Base-by-base conservation (phyloP, 92 coral and sea anemone genomes). In the Epizoanthus stellaris region DNA sequence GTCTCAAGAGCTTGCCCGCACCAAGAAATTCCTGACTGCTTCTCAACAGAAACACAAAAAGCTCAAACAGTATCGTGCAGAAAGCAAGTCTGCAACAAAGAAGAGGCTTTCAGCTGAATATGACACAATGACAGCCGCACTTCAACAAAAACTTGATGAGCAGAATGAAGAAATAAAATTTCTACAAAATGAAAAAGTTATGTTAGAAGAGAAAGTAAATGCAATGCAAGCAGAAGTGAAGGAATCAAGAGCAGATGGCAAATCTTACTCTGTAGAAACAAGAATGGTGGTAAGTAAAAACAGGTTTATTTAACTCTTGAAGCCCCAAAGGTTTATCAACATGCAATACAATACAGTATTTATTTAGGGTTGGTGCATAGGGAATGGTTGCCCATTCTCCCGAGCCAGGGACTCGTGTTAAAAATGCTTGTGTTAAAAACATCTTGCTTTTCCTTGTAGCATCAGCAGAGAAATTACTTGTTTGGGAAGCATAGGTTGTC, bases 231-330 rank as follows among this genome's bases (percentile, higher is more conserved):
- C 1, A 10, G 76, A 70, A 4, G 11, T 8, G 1, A 49, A 4
- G 76, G 76, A 70, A 17, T 21, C 49, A 40, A 30, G 21, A 19
- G 53, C 52, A 19, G 54, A 70, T 70, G 76, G 76, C 4, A 70
- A 70, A 15, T 5, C 76, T 16, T 70, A 70, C 11, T 70, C 76
- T 40, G n/a, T 45, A 36, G 43, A 36, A 69, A 69, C 67, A n/a
- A 62, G 67, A 62, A 62, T 62, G 67, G 67, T 20, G 36, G 67
- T 62, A 62, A 62, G 67, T 62, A 17, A n/a, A 15, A 62, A 17
- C 30, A 62, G 5, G 21, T 8, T 34, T 10, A 49, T 42, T 42
- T 6, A 42, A 42, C 47, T 42, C 47, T 23, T 23, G 25, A 23
- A 23, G 25, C 25, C 25, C 54, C 54, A 49, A 49, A 49, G 54